Evolutionary conservation across 1,140 invertebrate species (phyloP).

Genomic region (Diuraphis noxia): DNA sequence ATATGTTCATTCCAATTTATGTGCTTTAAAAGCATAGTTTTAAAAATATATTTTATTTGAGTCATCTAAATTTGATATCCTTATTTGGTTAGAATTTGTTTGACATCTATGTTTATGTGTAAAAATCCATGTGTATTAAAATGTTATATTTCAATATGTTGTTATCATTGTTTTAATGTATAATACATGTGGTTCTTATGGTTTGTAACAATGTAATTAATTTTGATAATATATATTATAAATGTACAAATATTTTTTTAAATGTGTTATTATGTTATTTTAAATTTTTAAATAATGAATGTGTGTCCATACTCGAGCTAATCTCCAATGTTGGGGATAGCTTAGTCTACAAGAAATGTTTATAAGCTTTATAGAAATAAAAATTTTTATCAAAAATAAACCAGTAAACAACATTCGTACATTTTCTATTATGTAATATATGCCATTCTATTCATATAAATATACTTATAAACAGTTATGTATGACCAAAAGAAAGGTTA

Average conservation of each 20-base stretch:
- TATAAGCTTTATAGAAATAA: too few species aligned
- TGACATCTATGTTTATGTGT: slow-evolving; percentile 9
- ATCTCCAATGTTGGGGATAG: not conserved
- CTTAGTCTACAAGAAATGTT: not conserved
- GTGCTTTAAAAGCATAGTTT: not conserved
- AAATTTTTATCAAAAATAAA: too few species aligned
- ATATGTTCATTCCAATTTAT: not conserved
- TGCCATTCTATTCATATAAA: too few species aligned
- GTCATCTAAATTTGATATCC: not conserved
- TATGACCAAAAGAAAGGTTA: too few species aligned
- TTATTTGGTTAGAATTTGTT: not conserved
- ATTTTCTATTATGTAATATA: not conserved
- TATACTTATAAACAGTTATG: too few species aligned
- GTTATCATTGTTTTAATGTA: slow-evolving; percentile 2
- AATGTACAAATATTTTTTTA: not conserved
- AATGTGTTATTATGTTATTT: not conserved
- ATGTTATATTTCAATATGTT: slow-evolving; percentile 3
- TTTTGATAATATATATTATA: slow-evolving; percentile 7
- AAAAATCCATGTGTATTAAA: slow-evolving; percentile 16
- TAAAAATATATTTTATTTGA: slow-evolving; percentile 11
- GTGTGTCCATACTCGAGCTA: not conserved
- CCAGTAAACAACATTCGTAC: not conserved
- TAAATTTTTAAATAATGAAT: not conserved
- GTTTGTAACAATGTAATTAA: not conserved
- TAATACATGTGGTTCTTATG: not conserved